phyloP scores from a whole-genome alignment of 2,888 invertebrate genomes.

The Coelinius sp. region DNA sequence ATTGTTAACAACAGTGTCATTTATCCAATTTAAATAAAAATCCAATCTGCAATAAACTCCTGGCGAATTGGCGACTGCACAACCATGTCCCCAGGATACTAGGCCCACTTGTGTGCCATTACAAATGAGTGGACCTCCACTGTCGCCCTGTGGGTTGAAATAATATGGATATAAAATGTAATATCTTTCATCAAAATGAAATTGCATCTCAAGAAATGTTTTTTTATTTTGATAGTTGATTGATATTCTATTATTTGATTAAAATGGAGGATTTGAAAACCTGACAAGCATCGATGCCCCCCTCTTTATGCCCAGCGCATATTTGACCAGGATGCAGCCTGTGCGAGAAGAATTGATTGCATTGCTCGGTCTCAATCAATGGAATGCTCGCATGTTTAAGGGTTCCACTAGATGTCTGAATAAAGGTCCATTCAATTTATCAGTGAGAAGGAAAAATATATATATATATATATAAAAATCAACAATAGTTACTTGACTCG shows the following conservation, averaged over 20 bases:
- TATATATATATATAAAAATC: neutral
- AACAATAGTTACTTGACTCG: neutral
- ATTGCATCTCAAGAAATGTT: too few relatives aligned
- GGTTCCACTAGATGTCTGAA: neutral
- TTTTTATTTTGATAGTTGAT: too few relatives aligned
- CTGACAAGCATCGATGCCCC: constrained; percentile 60
- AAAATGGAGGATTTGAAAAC: constrained; percentile 41
- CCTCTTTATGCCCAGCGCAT: constrained; percentile 57
- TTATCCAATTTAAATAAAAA: constrained; percentile 57
- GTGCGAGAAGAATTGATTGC: constrained; percentile 10
- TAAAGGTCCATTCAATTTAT: neutral
- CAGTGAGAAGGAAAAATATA: too few relatives aligned
- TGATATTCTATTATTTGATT: neutral
- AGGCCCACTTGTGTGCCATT: constrained; percentile 55
- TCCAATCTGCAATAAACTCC: constrained; percentile 62
- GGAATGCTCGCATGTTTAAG: constrained; percentile 55
- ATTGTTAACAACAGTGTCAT: constrained; percentile 36
- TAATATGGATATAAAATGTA: neutral
- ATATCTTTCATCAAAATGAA: too few relatives aligned
- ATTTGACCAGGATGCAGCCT: constrained; percentile 47
- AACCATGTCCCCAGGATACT: constrained; percentile 61
- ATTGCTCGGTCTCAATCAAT: constrained; percentile 47
- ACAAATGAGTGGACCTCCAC: constrained; percentile 61
- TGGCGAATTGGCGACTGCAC: constrained; percentile 54
- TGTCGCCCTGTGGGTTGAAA: constrained; percentile 56